phyloP scores from a whole-genome alignment of 2,888 invertebrate genomes.

The Yponomeuta cagnagella region DNA sequence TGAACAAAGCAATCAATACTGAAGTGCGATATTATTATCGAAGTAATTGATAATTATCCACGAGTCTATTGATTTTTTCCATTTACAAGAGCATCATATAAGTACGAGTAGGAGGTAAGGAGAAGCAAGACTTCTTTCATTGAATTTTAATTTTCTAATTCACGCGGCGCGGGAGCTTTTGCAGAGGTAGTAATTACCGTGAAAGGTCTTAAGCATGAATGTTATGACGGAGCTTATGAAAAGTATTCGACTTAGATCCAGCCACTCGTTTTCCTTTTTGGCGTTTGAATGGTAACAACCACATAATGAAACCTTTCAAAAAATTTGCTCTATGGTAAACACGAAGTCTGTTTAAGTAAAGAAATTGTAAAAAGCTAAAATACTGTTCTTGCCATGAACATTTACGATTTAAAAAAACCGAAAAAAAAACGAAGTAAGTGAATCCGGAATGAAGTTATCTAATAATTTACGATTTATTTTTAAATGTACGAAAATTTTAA shows the following conservation, averaged over 20 bases:
- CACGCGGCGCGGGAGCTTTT: conserved; percentile 36
- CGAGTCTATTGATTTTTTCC: neutral
- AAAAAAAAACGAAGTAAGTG: too few relatives aligned
- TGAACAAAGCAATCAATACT: too few relatives aligned
- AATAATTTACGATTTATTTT: too few relatives aligned
- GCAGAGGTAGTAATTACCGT: conserved; percentile 62
- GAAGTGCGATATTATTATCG: too few relatives aligned
- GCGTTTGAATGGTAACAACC: conserved; percentile 53
- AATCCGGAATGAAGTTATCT: too few relatives aligned
- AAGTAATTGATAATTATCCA: neutral
- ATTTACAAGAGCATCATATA: conserved; percentile 4
- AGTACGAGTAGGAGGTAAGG: conserved; percentile 39
- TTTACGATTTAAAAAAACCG: too few relatives aligned
- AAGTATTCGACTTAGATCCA: conserved; percentile 60
- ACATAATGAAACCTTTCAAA: conserved; percentile 44
- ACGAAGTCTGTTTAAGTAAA: neutral
- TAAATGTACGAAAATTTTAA: too few relatives aligned
- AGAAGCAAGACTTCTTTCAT: conserved; percentile 64
- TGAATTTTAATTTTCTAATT: conserved; percentile 68
- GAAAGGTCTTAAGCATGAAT: conserved; percentile 72
- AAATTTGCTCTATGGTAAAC: neutral
- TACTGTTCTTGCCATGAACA: too few relatives aligned
- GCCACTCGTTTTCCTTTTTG: conserved; percentile 47
- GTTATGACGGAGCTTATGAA: conserved; percentile 74
- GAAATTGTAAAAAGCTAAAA: too few relatives aligned